Conservation (phyloP, 2,113 vertebrate species). For the Ornithorhynchus anatinus region DNA sequence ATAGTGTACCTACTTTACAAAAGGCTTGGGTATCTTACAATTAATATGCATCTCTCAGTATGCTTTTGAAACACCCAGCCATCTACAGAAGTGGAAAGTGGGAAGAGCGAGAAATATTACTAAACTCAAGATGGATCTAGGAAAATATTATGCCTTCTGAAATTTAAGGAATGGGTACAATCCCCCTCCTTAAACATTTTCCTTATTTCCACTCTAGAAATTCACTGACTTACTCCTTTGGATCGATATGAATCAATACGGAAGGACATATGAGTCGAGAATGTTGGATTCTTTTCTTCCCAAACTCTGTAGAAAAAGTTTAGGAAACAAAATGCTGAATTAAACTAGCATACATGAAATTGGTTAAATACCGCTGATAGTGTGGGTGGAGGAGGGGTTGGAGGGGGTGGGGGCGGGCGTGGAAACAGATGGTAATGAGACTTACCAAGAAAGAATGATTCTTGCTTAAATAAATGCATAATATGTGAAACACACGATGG, state of each 20-base stretch:
- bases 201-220: background rate
- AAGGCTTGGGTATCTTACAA: background rate
- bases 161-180: background rate
- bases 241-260: slow-evolving; percentile 7
- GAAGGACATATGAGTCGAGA: slow-evolving; percentile 10
- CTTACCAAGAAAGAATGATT: slow-evolving; percentile 32
- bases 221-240: slow-evolving; percentile 8
- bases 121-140: background rate
- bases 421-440: slow-evolving; percentile 26
- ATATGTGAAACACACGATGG: slow-evolving; percentile 3
- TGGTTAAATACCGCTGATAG: slow-evolving; percentile 40
- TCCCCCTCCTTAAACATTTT: background rate
- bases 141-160: background rate
- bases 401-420: slow-evolving; percentile 7
- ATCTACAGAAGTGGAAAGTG: background rate
- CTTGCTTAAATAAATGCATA: slow-evolving; percentile 46
- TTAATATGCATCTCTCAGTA: background rate
- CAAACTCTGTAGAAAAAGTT: slow-evolving; percentile 13
- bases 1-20: too few species aligned
- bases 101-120: background rate
- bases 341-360: background rate
- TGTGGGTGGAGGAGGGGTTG: slow-evolving; percentile 30
- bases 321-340: background rate
- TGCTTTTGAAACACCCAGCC: background rate
- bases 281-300: background rate